A percentile compares a stretch with the other conserved stretches of the same genome.
Evolutionary conservation across 2,888 invertebrate species (phyloP).

Genomic region (Scaptomyza tumidula): DNA sequence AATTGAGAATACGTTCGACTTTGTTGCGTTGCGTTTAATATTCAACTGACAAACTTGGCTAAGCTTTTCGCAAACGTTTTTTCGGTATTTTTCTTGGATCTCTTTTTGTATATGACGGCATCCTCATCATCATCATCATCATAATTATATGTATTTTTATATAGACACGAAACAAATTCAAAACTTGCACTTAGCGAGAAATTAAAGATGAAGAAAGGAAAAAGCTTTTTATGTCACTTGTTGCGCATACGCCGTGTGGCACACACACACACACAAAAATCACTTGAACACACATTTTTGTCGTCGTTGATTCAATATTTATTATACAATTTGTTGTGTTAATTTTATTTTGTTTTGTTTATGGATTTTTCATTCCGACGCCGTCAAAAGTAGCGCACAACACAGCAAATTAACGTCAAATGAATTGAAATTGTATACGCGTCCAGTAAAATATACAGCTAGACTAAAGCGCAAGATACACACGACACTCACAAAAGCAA

Average conservation of each 20-base stretch:
- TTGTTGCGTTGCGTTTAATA: conserved; percentile 65
- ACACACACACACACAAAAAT: too few species aligned
- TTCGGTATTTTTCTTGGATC: conserved; percentile 35
- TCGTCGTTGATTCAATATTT: conserved; percentile 53
- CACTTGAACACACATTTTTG: conserved; percentile 10
- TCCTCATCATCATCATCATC: conserved; percentile 17
- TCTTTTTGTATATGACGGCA: conserved; percentile 61
- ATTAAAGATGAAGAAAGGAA: conserved; percentile 49
- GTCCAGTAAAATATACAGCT: conserved; percentile 1
- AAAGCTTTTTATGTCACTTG: conserved; percentile 70
- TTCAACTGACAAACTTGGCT: conserved; percentile 65
- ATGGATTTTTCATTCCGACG: conserved; percentile 52
- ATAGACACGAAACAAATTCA: conserved; percentile 14
- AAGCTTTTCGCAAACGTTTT: conserved; percentile 63
- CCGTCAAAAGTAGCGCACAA: conserved; percentile 41
- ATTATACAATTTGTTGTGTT: conserved; percentile 44
- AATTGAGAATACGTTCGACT: conserved; percentile 43
- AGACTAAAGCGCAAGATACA: conserved; percentile 19
- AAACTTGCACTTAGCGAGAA: conserved; percentile 43
- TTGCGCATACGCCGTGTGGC: conserved; percentile 75
- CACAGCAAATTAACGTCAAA: conserved; percentile 64
- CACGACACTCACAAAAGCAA: conserved; percentile 6
- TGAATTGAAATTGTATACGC: conserved; percentile 59
- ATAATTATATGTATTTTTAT: conserved; percentile 5
- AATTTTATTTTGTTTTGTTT: neutral